Conservation (phyloP, 2,888 invertebrate genomes). For the Strigamia maritima region DNA sequence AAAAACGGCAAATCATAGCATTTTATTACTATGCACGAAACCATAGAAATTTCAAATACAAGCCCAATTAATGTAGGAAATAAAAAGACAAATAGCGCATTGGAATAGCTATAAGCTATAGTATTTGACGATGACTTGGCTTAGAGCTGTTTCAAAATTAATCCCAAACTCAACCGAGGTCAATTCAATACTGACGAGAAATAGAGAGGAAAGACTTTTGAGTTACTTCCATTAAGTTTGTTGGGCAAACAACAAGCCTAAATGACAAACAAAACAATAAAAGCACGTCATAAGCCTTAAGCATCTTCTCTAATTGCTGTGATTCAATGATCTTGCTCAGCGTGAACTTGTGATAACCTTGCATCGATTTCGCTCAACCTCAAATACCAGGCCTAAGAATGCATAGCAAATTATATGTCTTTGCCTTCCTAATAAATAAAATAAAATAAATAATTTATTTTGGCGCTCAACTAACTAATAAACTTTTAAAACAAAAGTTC, state of each 20-base stretch:
- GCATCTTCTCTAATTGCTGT: conserved; percentile 1
- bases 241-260: neutral
- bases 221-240: neutral
- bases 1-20: conserved; percentile 1
- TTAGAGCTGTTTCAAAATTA: conserved; percentile 8
- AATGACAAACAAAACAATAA: conserved; percentile 20
- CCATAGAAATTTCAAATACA: neutral
- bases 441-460: neutral
- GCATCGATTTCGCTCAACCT: neutral
- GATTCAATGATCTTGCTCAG: conserved; percentile 19
- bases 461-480: no score
- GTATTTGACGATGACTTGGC: neutral
- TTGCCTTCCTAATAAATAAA: neutral
- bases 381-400: neutral
- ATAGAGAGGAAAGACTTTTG: neutral
- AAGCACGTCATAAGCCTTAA: neutral
- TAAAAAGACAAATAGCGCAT: neutral
- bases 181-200: neutral
- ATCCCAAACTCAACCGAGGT: neutral
- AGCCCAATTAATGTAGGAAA: neutral
- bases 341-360: conserved; percentile 14
- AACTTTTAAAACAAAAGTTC: neutral
- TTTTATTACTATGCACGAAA: conserved; percentile 1
- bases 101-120: neutral
- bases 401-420: neutral